phyloP scores from a whole-genome alignment of 1,140 invertebrate genomes.

The Lordiphosa stackelbergi region DNA sequence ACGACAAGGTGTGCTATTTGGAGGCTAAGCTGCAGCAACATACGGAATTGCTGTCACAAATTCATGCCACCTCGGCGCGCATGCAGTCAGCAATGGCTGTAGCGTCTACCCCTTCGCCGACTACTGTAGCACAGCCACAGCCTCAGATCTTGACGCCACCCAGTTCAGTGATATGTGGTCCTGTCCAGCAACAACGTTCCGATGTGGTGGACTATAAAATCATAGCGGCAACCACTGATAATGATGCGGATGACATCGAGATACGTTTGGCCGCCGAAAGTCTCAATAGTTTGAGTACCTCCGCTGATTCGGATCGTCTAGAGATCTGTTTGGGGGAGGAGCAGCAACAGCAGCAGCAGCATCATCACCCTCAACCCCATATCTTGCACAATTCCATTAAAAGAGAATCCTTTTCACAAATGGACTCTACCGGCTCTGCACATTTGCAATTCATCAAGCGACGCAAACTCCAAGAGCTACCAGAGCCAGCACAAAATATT shows the following conservation, averaged over 20 bases:
- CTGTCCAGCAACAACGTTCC: slow-evolving; percentile 22
- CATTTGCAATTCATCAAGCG: slow-evolving; percentile 52
- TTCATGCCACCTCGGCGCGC: slow-evolving; percentile 51
- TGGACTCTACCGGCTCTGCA: neutral
- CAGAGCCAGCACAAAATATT: neutral
- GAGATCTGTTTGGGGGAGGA: slow-evolving; percentile 58
- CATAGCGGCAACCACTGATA: slow-evolving; percentile 29
- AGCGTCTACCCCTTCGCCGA: slow-evolving; percentile 21
- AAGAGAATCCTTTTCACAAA: slow-evolving; percentile 14
- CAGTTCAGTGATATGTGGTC: slow-evolving; percentile 48
- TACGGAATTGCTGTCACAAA: slow-evolving; percentile 58
- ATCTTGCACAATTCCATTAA: slow-evolving; percentile 21
- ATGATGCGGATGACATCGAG: slow-evolving; percentile 59
- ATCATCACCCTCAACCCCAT: slow-evolving; percentile 8
- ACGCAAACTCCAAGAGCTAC: slow-evolving; percentile 32
- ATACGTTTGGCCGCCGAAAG: slow-evolving; percentile 63
- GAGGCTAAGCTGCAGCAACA: slow-evolving; percentile 57
- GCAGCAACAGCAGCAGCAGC: slow-evolving; percentile 25
- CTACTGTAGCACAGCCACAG: slow-evolving; percentile 10
- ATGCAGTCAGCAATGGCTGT: slow-evolving; percentile 37
- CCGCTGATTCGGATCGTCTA: slow-evolving; percentile 60
- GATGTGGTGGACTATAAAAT: slow-evolving; percentile 66
- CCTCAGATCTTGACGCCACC: slow-evolving; percentile 56
- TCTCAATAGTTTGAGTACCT: slow-evolving; percentile 57
- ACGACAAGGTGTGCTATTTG: slow-evolving; percentile 59